Conservation (phyloP, 2,888 invertebrate genomes). For the Phragmatobia fuliginosa region DNA sequence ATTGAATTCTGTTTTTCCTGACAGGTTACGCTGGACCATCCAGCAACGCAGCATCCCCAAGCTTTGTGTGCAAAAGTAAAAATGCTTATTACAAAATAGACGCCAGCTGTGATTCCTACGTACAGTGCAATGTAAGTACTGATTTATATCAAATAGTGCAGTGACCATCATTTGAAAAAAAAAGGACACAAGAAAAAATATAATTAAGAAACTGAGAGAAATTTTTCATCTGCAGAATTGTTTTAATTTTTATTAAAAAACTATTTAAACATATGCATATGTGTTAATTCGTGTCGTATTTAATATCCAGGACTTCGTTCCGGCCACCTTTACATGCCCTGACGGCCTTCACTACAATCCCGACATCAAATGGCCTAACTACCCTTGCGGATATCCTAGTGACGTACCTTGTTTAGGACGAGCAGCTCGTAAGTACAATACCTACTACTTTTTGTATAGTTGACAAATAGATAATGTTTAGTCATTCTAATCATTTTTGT, state of each 20-base stretch:
- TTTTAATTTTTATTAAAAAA: background rate
- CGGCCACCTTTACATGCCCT: slow-evolving; percentile 90
- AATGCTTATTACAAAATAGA: slow-evolving; percentile 88
- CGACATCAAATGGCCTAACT: slow-evolving; percentile 87
- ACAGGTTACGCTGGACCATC: slow-evolving; percentile 12
- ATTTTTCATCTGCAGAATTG: background rate
- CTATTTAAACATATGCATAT: background rate
- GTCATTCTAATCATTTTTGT: background rate
- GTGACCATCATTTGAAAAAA: background rate
- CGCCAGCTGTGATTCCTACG: slow-evolving; percentile 89
- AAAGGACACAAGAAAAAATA: too few species aligned
- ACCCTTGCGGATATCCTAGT: slow-evolving; percentile 93
- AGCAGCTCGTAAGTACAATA: slow-evolving; percentile 86
- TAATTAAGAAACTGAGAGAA: too few species aligned
- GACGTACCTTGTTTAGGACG: slow-evolving; percentile 91
- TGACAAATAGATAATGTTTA: background rate
- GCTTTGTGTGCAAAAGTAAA: slow-evolving; percentile 66
- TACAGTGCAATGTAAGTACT: slow-evolving; percentile 87
- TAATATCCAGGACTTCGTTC: slow-evolving; percentile 82
- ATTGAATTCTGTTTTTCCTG: background rate
- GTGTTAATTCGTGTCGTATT: background rate
- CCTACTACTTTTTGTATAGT: background rate
- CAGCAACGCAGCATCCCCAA: slow-evolving; percentile 5
- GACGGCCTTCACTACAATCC: slow-evolving; percentile 93
- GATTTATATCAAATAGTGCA: background rate